These are phyloP conservation scores for Salmo trutta DNA, from an alignment of 2,797 vertebrate species.

Conservation along the genomic window DNA sequence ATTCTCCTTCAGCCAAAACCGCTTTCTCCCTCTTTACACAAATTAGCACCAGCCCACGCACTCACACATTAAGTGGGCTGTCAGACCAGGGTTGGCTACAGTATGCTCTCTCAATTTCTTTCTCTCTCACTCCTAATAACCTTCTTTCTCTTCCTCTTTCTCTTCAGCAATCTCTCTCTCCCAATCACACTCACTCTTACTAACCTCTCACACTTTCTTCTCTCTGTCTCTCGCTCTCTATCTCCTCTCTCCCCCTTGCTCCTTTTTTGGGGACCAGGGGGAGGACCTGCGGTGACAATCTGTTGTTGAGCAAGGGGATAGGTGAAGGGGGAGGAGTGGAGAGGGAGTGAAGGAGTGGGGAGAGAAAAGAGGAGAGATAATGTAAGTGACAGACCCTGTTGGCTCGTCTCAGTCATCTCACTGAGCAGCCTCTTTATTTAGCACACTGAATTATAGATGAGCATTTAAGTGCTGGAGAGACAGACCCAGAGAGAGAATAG, in stretches of 20 bases:
- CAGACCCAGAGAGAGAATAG: background rate
- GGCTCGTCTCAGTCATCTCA: slow-evolving; percentile 26
- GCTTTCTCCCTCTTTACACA: slow-evolving; percentile 76
- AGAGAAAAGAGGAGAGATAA: slow-evolving; percentile 32
- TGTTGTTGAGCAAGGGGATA: background rate
- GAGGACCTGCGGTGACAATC: background rate
- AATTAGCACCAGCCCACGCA: slow-evolving; percentile 76
- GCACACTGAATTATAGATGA: slow-evolving; percentile 67
- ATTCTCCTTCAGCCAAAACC: slow-evolving; percentile 67
- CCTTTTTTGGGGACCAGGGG: no score
- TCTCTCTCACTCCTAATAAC: background rate
- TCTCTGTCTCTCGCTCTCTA: no score
- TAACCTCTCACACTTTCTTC: background rate
- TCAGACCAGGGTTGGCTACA: slow-evolving; percentile 48
- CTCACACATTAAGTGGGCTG: slow-evolving; percentile 67
- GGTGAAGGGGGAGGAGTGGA: slow-evolving; percentile 7
- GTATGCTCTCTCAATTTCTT: background rate
- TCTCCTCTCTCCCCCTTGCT: no score
- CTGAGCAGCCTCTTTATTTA: slow-evolving; percentile 60
- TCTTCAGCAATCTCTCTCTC: slow-evolving; percentile 21
- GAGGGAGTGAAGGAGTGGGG: slow-evolving; percentile 18
- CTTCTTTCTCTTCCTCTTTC: slow-evolving; percentile 12
- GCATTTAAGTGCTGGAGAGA: slow-evolving; percentile 53
- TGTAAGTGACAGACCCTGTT: slow-evolving; percentile 40
- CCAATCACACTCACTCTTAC: background rate